These are phyloP conservation scores for Ormyrus nitidulus DNA, from an alignment of 2,888 invertebrate species.

Conservation along the genomic window DNA sequence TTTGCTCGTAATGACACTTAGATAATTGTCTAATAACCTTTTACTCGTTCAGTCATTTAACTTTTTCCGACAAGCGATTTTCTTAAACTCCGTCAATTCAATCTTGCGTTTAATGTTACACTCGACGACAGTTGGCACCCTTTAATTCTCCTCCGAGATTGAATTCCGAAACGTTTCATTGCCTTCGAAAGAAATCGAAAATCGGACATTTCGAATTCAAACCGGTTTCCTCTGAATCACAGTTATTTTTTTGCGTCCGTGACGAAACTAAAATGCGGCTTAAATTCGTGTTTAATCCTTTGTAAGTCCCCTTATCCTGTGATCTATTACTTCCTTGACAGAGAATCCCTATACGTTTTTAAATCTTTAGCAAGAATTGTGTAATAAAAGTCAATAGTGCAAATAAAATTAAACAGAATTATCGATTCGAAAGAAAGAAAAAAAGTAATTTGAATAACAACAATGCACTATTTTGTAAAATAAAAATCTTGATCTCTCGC, in stretches of 20 bases:
- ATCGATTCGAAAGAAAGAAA: no score
- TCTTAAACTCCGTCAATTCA: no score
- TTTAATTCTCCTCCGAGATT: background rate
- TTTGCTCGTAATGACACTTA: background rate
- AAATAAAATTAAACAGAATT: no score
- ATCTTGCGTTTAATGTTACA: background rate
- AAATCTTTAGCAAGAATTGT: no score
- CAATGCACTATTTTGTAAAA: no score
- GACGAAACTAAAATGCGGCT: slow-evolving; percentile 32
- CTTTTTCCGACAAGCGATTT: no score
- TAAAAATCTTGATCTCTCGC: no score
- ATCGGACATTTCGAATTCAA: slow-evolving; percentile 38
- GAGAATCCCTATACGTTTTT: background rate
- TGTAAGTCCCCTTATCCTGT: background rate
- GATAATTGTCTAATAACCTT: background rate
- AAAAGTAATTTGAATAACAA: no score
- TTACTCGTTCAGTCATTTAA: background rate
- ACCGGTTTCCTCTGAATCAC: slow-evolving; percentile 44
- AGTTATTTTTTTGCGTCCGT: slow-evolving; percentile 18
- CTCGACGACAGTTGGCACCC: background rate
- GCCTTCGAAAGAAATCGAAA: slow-evolving; percentile 35
- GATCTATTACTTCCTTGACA: slow-evolving; percentile 3
- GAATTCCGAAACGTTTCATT: background rate
- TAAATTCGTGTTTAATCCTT: background rate
- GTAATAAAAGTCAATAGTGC: no score